Percentiles rank a stretch among this genome's conserved stretches.
phyloP scores from a whole-genome alignment of 1,140 invertebrate species.

The Papilio xuthus region DNA sequence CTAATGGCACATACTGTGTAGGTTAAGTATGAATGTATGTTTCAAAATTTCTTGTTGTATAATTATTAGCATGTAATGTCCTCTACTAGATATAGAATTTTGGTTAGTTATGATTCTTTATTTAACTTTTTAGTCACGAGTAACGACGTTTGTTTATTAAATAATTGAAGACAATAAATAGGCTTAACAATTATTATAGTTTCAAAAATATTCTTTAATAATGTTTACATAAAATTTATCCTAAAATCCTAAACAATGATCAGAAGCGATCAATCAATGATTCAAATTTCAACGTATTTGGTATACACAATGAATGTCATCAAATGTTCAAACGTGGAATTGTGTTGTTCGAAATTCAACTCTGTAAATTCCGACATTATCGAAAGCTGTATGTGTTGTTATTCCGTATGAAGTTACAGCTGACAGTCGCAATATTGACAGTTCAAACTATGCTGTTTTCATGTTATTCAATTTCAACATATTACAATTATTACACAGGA shows the following conservation, averaged over 20 bases:
- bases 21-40: constrained; percentile 53
- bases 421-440: constrained; percentile 6
- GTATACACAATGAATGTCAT: constrained; percentile 16
- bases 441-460: background rate
- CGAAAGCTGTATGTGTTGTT: background rate
- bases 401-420: background rate
- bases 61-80: constrained; percentile 66
- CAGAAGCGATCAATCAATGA: constrained; percentile 1
- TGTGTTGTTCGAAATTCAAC: constrained; percentile 21
- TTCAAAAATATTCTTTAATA: too few relatives aligned
- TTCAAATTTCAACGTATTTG: constrained; percentile 17
- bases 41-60: constrained; percentile 58
- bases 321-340: constrained; percentile 20
- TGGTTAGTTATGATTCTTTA: constrained; percentile 61
- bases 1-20: constrained; percentile 45
- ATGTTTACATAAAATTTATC: too few relatives aligned
- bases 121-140: constrained; percentile 77
- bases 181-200: background rate
- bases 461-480: background rate
- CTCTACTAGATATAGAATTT: constrained; percentile 69
- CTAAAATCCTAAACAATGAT: background rate
- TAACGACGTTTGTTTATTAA: constrained; percentile 65
- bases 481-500: background rate
- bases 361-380: constrained; percentile 1
- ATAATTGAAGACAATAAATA: constrained; percentile 51